Evolutionary conservation across 2,888 invertebrate genomes (phyloP), one percentile per base, ranked within the genome.

Genomic region (Trachelus stipa): DNA sequence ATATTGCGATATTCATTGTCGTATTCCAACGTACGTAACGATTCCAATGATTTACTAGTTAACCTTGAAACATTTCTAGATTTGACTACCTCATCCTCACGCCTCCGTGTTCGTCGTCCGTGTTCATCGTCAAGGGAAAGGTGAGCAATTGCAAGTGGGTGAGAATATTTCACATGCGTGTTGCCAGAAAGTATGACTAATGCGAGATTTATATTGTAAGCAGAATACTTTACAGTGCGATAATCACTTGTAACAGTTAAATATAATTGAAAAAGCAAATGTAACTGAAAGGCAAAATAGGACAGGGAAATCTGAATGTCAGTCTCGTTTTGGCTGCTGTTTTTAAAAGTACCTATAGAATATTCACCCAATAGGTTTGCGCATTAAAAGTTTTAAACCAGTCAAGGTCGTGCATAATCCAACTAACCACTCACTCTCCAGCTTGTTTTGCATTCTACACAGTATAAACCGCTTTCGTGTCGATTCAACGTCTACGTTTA

Each of bases 361-460:
- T 56, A 23, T 23, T 9, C 23, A 6, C 9, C 9, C 23, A 56
- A 2, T 56, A 23, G 56, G 23, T 56, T 56, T 9, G 9, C 56
- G 56, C 23, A 9, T 56, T 56, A 56, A 23, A 23, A 15, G 56
- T 56, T 56, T 23, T 30, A 11, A 23, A 15, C 75, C 73, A 77
- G 76, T 82, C 88, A 86, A 88, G 87, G 88, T 82, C 84, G 82
- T 77, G 79, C 83, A 81, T 83, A 83, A 85, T 85, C 84, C 68
- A 76, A 76, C 74, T 82, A 76, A 80, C 76, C 84, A 78, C 75
- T 84, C 80, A 81, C 85, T 84, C 40, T 40, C 15, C 3, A 9
- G 2, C 56, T 23, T 56, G 23, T 56, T 56, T 56, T 56, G 56
- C 23, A 56, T 56, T 56, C 56, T 56, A 56, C 9, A 56, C 56